Evolutionary conservation across 2,888 invertebrate species (phyloP).

Genomic region (Scrobipalpa costella): DNA sequence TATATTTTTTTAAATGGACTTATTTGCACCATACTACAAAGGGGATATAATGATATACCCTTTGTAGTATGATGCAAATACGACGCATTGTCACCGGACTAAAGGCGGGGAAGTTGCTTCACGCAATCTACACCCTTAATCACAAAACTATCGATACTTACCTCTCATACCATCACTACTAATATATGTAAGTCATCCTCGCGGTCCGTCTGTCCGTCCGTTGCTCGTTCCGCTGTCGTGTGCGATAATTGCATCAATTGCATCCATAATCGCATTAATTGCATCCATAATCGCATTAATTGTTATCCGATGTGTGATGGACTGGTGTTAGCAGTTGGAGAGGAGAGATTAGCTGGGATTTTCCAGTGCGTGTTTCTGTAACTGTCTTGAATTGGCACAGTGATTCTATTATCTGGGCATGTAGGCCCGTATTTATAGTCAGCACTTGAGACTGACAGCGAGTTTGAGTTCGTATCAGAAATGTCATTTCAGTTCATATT

Average conservation of each 20-base stretch:
- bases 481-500: too few relatives aligned
- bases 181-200: not conserved
- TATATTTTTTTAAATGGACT: too few relatives aligned
- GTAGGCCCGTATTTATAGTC: too few relatives aligned
- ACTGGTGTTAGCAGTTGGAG: slow-evolving; percentile 12
- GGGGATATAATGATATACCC: too few relatives aligned
- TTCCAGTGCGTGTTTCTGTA: not conserved
- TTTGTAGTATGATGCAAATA: too few relatives aligned
- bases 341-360: not conserved
- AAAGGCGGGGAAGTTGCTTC: too few relatives aligned
- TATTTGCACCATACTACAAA: too few relatives aligned
- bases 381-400: not conserved
- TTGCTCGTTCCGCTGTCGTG: slow-evolving; percentile 19
- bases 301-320: slow-evolving; percentile 19
- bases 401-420: too few relatives aligned
- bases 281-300: slow-evolving; percentile 17
- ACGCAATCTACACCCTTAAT: too few relatives aligned
- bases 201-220: slow-evolving; percentile 15
- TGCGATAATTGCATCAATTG: slow-evolving; percentile 19
- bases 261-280: not conserved
- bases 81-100: too few relatives aligned
- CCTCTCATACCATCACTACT: not conserved
- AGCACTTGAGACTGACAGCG: too few relatives aligned
- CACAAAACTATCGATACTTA: not conserved
- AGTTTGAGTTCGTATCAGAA: too few relatives aligned